These are phyloP conservation scores for Martes flavigula DNA, from an alignment of 2,797 vertebrate species.

Conservation along the genomic window DNA sequence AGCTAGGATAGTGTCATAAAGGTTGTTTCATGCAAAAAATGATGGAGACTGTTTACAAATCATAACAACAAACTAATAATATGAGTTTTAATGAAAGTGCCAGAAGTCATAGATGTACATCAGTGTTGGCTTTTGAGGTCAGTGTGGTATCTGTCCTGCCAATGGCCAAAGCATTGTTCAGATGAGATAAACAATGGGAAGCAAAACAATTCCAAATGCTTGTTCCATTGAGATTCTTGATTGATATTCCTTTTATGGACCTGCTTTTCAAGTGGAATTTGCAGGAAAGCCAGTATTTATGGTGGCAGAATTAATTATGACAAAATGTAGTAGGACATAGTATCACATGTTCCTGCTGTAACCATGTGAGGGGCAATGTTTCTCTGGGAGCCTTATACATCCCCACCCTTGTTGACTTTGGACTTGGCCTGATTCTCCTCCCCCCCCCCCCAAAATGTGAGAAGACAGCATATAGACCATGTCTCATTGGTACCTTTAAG, in stretches of 20 bases:
- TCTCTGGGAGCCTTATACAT: neutral
- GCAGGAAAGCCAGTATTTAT: neutral
- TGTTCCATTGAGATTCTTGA: neutral
- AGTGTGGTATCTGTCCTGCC: neutral
- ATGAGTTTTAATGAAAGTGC: neutral
- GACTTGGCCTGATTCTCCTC: neutral
- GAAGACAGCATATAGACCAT: neutral
- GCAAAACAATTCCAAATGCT: neutral
- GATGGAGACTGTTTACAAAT: neutral
- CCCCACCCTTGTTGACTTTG: neutral
- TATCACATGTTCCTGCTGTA: neutral
- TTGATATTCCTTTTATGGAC: neutral
- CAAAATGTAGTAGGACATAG: neutral
- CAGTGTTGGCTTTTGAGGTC: neutral
- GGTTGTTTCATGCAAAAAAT: neutral
- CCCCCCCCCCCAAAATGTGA: neutral
- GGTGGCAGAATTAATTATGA: neutral
- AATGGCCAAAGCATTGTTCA: neutral
- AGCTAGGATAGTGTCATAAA: neutral
- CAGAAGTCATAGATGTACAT: neutral
- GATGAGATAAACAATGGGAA: neutral
- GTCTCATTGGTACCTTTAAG: neutral
- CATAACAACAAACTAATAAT: neutral
- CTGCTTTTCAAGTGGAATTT: neutral
- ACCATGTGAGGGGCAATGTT: neutral